phyloP scores from a whole-genome alignment of 2,113 vertebrate species.

The Actenoides lindsayi region DNA sequence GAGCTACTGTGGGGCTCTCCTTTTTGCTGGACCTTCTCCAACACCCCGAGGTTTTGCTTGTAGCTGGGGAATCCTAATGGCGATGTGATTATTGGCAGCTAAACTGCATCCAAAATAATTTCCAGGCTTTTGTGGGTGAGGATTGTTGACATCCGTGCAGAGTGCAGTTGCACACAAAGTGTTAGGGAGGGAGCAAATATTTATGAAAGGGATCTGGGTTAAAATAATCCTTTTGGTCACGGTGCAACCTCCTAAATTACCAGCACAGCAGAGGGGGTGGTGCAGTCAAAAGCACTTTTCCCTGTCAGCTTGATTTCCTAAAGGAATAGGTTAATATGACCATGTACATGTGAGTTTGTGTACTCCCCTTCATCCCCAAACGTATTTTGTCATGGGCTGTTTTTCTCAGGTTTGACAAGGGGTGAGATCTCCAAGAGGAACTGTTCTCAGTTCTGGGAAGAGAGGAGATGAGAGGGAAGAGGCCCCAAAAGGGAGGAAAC shows the following conservation, averaged over 20 bases:
- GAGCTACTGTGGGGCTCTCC: neutral
- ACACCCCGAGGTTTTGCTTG: accelerated
- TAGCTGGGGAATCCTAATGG: neutral
- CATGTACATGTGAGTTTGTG: accelerated
- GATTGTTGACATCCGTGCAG: neutral
- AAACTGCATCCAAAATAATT: neutral
- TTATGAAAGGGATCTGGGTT: neutral
- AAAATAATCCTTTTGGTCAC: neutral
- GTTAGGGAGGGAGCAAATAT: neutral
- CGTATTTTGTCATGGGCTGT: neutral
- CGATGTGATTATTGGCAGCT: neutral
- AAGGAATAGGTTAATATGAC: neutral
- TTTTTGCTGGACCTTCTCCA: neutral
- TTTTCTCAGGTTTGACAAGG: neutral
- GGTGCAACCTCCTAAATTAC: neutral
- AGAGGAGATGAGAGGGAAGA: neutral
- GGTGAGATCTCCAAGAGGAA: neutral
- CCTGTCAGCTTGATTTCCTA: neutral
- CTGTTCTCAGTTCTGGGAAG: neutral
- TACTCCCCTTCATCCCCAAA: neutral
- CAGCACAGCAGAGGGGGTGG: neutral
- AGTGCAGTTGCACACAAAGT: accelerated
- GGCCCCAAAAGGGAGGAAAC: neutral
- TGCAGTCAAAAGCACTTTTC: neutral
- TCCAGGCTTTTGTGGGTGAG: neutral